A percentile compares a stretch with the other conserved stretches of the same genome.
Evolutionary conservation across 1,140 invertebrate species (phyloP).

Genomic region (Vanessa tameamea): DNA sequence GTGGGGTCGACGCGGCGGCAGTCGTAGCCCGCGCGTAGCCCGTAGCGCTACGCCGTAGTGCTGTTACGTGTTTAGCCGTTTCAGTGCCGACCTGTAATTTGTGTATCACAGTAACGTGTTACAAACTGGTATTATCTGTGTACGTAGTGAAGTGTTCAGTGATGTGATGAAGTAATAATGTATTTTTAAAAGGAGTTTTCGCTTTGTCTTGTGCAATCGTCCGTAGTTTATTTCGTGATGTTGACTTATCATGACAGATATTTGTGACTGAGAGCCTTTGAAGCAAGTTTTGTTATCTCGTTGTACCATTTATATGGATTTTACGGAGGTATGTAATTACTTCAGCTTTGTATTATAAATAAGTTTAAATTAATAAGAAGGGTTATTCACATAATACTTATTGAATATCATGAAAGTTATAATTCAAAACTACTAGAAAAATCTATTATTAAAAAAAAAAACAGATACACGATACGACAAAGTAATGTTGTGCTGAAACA

Average conservation of each 20-base stretch:
- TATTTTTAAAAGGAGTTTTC: conserved; percentile 8
- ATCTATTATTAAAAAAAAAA: too few relatives aligned
- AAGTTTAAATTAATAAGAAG: not conserved
- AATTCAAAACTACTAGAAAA: too few relatives aligned
- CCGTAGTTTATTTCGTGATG: conserved; percentile 28
- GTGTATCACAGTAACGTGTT: conserved; percentile 36
- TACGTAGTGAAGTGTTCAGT: conserved; percentile 42
- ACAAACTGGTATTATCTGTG: conserved; percentile 44
- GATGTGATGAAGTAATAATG: conserved; percentile 35
- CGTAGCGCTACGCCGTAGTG: conserved; percentile 61
- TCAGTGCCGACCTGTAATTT: conserved; percentile 43
- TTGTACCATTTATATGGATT: conserved; percentile 27
- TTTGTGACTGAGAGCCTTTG: conserved; percentile 32
- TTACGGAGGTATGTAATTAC: conserved; percentile 22
- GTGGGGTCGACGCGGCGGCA: conserved; percentile 65
- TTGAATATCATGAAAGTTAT: too few relatives aligned
- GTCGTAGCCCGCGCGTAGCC: conserved; percentile 67
- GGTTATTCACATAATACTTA: too few relatives aligned
- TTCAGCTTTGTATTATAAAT: not conserved
- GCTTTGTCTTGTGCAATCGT: conserved; percentile 18
- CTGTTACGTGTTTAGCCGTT: conserved; percentile 18
- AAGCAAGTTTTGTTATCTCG: conserved; percentile 30
- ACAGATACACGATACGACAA: too few relatives aligned
- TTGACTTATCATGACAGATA: conserved; percentile 33
- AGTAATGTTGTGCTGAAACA: too few relatives aligned